Percentiles rank a stretch among this genome's conserved stretches.
phyloP scores from a whole-genome alignment of 2,113 vertebrate genomes.

The Chlamydotis undulata region DNA sequence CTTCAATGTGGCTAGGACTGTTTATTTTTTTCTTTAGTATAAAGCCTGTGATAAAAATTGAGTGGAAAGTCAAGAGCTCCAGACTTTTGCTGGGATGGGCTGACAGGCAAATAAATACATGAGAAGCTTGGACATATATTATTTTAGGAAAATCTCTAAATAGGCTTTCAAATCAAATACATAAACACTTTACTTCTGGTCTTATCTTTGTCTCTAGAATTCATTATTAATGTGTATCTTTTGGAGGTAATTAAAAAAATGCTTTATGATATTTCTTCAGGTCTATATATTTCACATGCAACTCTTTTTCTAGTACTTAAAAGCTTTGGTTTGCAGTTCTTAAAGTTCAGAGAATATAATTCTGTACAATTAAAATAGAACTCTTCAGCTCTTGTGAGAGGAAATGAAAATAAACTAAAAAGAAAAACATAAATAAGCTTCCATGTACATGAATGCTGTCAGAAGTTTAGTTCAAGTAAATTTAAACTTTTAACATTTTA shows the following conservation, averaged over 20 bases:
- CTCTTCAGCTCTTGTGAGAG: background rate
- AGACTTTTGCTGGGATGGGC: background rate
- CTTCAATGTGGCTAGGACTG: accelerated
- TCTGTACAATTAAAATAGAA: background rate
- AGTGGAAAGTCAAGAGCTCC: background rate
- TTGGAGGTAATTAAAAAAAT: background rate
- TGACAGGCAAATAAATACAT: background rate
- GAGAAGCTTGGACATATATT: background rate
- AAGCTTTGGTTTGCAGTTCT: background rate
- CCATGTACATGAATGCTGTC: background rate
- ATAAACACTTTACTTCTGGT: background rate
- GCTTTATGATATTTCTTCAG: background rate
- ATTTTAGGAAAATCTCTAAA: background rate
- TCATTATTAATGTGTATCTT: background rate
- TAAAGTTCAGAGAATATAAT: background rate
- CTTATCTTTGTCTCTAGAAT: background rate
- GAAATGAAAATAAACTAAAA: background rate
- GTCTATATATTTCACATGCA: background rate
- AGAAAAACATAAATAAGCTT: background rate
- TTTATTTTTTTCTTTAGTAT: background rate
- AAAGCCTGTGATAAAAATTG: background rate
- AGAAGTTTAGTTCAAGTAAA: background rate
- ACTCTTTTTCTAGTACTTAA: background rate
- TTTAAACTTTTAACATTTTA: background rate
- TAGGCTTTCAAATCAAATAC: background rate